Base-by-base conservation (phyloP, 2,113 vertebrate genomes). In the Gadus macrocephalus region DNA sequence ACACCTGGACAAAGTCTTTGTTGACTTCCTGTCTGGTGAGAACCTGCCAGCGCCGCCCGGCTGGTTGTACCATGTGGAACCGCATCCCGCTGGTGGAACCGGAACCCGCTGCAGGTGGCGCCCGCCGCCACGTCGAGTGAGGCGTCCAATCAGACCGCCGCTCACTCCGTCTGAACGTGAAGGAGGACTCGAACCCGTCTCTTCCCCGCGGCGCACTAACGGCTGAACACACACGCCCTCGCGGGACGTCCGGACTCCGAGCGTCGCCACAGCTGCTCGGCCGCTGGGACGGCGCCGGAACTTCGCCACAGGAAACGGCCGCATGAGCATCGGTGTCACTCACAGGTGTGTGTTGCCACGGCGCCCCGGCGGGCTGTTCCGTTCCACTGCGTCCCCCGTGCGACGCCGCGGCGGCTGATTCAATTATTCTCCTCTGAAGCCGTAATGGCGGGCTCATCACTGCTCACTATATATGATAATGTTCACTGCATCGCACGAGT, bases 251-350 rank as follows among this genome's bases (percentile, higher is more conserved):
- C 66, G 72, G 60, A 68, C 68, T 67, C 58, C 66, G 78, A 70
- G 75, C 75, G 72, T 67, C 38, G 42, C 42, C 83, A 80, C 84
- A 86, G 81, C 81, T 80, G 73, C 77, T 83, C 53, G 62, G 85
- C 59, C 83, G 81, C 72, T n/a, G 68, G 73, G 83, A 81, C 72
- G 84, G 81, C 75, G 63, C 74, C 63, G 20, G 53, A 68, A 84
- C 38, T 83, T 86, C 86, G 82, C 83, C 82, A 84, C 84, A 78
- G 82, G 83, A 83, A 62, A 62, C 20, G 66, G 66, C 70, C 74
- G 79, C 81, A 85, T 83, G 79, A 83, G 80, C 85, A 85, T 75
- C 84, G 75, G 80, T 87, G 87, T 88, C 83, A 90, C 73, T 90
- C 85, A 84, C 56, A 68, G 66, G 68, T 65, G 62, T 77, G 66